phyloP scores from a whole-genome alignment of 2,113 vertebrate species.

The Peromyscus maniculatus region DNA sequence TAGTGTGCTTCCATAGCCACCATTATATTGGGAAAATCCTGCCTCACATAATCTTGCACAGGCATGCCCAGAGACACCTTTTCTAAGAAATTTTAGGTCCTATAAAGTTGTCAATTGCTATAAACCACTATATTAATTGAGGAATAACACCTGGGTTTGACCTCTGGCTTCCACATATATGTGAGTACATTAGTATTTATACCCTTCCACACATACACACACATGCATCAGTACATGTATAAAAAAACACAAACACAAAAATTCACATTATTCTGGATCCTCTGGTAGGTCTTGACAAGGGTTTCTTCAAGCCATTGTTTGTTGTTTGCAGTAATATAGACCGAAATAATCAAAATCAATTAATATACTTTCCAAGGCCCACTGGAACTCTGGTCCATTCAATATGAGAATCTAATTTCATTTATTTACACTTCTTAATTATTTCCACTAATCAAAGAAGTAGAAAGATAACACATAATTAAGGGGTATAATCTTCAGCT shows the following conservation, averaged over 20 bases:
- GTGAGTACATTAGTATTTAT: too few species aligned
- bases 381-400: not conserved
- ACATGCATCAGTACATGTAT: not conserved
- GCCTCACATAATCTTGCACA: not conserved
- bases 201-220: not conserved
- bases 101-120: not conserved
- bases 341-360: not conserved
- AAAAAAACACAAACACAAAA: not conserved
- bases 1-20: not conserved
- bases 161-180: not conserved
- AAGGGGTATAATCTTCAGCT: not conserved
- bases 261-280: fast-evolving
- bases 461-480: not conserved
- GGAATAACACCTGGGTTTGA: not conserved
- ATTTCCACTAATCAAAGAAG: not conserved
- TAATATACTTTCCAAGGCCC: not conserved
- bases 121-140: not conserved
- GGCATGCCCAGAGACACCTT: not conserved
- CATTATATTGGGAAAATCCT: too few species aligned
- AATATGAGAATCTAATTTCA: not conserved
- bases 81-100: not conserved
- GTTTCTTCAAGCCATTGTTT: not conserved
- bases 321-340: not conserved
- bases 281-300: not conserved
- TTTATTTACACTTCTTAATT: not conserved